These are phyloP conservation scores for Calycopis cecrops DNA, from an alignment of 1,140 invertebrate genomes.

Conservation along the genomic window DNA sequence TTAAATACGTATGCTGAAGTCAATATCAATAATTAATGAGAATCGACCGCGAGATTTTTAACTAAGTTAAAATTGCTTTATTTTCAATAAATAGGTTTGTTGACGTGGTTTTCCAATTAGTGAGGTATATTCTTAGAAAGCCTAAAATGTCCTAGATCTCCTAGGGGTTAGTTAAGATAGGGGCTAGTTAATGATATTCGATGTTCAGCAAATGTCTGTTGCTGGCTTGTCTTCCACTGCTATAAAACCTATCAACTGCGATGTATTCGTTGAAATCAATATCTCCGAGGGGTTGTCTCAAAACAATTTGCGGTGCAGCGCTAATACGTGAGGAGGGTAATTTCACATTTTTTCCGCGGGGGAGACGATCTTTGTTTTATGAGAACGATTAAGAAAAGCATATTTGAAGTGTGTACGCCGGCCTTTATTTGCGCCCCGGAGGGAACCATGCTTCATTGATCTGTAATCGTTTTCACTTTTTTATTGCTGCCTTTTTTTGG, in stretches of 20 bases:
- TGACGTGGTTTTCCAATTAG: too few relatives aligned
- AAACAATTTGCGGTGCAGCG: slow-evolving; percentile 66
- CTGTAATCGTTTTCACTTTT: slow-evolving; percentile 72
- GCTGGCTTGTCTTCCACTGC: too few relatives aligned
- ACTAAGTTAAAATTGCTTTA: slow-evolving; percentile 73
- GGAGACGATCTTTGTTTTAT: slow-evolving; percentile 72
- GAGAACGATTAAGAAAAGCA: slow-evolving; percentile 75
- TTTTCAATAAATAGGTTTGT: too few relatives aligned
- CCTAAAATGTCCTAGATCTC: too few relatives aligned
- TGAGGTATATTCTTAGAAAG: too few relatives aligned
- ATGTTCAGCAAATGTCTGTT: too few relatives aligned
- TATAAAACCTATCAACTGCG: too few relatives aligned
- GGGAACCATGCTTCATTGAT: slow-evolving; percentile 70
- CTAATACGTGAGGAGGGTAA: slow-evolving; percentile 42
- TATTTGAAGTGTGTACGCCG: slow-evolving; percentile 73
- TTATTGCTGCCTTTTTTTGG: slow-evolving; percentile 49
- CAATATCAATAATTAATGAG: too few relatives aligned
- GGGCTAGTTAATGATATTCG: too few relatives aligned
- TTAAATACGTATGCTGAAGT: too few relatives aligned
- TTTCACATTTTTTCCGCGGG: slow-evolving; percentile 48
- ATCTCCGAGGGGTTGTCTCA: slow-evolving; percentile 46
- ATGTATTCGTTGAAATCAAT: slow-evolving; percentile 34
- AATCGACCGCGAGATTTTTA: slow-evolving; percentile 71
- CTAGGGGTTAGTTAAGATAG: too few relatives aligned
- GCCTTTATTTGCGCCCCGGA: slow-evolving; percentile 65